Evolutionary conservation across 2,888 invertebrate species (phyloP), one percentile per base, ranked within the genome.

Genomic region (Mesorhabditis sp.): DNA sequence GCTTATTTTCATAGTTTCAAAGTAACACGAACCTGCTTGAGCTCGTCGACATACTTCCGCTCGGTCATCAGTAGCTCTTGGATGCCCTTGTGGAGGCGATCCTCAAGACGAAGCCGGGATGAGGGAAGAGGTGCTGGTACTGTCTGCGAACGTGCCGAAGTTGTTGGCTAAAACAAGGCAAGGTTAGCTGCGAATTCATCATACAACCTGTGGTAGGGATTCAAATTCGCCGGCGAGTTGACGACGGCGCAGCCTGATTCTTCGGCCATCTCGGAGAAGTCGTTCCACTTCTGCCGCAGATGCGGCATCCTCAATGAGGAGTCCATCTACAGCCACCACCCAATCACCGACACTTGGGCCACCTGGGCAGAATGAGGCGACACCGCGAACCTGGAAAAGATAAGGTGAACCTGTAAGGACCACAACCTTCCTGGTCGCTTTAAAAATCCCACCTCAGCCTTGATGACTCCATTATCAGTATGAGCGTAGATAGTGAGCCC

Each of bases 401-500:
- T 15, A 69, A 67, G 5, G 7, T 62, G 15, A 62, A 62, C 6
- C 28, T n/a, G 15, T 13, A 28, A 6, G 7, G 10, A 15, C 6
- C 63, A 28, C 15, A 62, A 7, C 10, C n/a, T 62, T 15, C 6
- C 7, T 62, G n/a, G n/a, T 13, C n/a, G 10, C 58, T 50, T 50
- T n/a, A 50, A 50, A 50, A 50, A 13, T 10, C 72, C 43, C 64
- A 76, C 76, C 71, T 78, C 78, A 5, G 78, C 78, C 58, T 71
- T 61, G 63, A 78, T 74, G 58, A 70, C 67, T 44, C 78, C 78
- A 15, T 72, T 70, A 41, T 78, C 78, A 63, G 74, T 76, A 67
- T 78, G 78, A 28, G 78, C 78, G 65, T 76, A 78, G 50, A 78
- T 78, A 42, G 78, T 78, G 63, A 78, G 63, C 7, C 78, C 78